Conservation (phyloP, 2,113 vertebrate genomes). For the Psettodes erumei region DNA sequence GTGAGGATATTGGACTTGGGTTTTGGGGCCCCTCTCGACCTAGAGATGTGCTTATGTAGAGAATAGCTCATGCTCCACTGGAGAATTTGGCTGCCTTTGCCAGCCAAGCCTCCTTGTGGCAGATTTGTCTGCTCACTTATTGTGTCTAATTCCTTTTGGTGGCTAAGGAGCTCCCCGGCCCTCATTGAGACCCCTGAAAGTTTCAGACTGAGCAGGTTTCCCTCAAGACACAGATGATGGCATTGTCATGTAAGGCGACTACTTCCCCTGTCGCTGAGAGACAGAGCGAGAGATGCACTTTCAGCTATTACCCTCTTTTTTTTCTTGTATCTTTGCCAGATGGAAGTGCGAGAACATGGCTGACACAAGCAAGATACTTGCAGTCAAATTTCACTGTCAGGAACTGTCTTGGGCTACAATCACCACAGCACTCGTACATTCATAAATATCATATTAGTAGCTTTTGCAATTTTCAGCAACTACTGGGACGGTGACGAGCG, state of each 20-base stretch:
- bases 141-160: conserved; percentile 52
- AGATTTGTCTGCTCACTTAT: conserved; percentile 61
- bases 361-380: conserved; percentile 32
- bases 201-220: conserved; percentile 34
- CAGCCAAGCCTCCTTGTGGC: conserved; percentile 54
- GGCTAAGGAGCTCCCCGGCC: conserved; percentile 37
- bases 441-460: conserved; percentile 57
- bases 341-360: conserved; percentile 23
- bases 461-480: conserved; percentile 42
- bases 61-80: conserved; percentile 53
- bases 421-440: conserved; percentile 23
- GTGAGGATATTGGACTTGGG: conserved; percentile 34
- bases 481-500: background rate
- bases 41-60: conserved; percentile 58
- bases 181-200: conserved; percentile 36
- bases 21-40: conserved; percentile 31
- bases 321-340: conserved; percentile 27
- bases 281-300: conserved; percentile 14
- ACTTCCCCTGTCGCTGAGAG: conserved; percentile 23
- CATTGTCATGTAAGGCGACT: conserved; percentile 26
- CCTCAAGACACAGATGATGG: conserved; percentile 39
- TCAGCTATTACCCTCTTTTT: conserved; percentile 14
- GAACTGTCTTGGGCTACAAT: conserved; percentile 29
- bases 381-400: conserved; percentile 37
- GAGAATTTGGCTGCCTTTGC: conserved; percentile 53